Evolutionary conservation across 2,888 invertebrate species (phyloP).

Genomic region (Idaea dimidiata): DNA sequence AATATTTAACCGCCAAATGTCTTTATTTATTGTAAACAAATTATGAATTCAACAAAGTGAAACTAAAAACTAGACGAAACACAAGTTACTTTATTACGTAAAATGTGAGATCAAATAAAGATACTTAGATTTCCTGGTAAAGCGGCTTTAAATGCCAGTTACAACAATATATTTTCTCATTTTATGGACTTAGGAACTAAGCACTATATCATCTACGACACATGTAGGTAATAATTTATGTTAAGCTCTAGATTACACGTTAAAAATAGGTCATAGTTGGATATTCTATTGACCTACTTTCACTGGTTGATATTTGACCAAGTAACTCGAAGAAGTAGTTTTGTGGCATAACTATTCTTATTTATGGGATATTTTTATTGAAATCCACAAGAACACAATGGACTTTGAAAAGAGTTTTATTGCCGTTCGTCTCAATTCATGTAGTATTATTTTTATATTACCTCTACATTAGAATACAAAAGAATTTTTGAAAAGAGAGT

Average conservation of each 20-base stretch:
- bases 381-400: slow-evolving; percentile 7
- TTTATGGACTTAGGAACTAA: slow-evolving; percentile 23
- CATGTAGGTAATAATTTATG: slow-evolving; percentile 25
- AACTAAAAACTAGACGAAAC: slow-evolving; percentile 28
- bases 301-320: slow-evolving; percentile 32
- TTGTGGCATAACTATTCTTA: slow-evolving; percentile 10
- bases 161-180: slow-evolving; percentile 8
- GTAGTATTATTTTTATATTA: no score
- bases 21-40: slow-evolving; percentile 25
- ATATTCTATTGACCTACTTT: slow-evolving; percentile 56
- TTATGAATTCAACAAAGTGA: slow-evolving; percentile 28
- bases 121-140: background rate
- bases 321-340: slow-evolving; percentile 10
- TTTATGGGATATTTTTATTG: slow-evolving; percentile 18
- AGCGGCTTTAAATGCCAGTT: slow-evolving; percentile 3
- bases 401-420: slow-evolving; percentile 8
- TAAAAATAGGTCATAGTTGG: slow-evolving; percentile 34
- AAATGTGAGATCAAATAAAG: slow-evolving; percentile 21
- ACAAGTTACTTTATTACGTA: slow-evolving; percentile 29
- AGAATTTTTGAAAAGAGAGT: slow-evolving; percentile 3
- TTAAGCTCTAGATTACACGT: slow-evolving; percentile 23
- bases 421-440: background rate
- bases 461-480: slow-evolving; percentile 6
- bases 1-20: slow-evolving; percentile 13
- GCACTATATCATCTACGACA: slow-evolving; percentile 23